A percentile compares a stretch with the other conserved stretches of the same genome.
Evolutionary conservation across 2,888 invertebrate genomes (phyloP).

Genomic region (Hemistola chrysoprasaria): DNA sequence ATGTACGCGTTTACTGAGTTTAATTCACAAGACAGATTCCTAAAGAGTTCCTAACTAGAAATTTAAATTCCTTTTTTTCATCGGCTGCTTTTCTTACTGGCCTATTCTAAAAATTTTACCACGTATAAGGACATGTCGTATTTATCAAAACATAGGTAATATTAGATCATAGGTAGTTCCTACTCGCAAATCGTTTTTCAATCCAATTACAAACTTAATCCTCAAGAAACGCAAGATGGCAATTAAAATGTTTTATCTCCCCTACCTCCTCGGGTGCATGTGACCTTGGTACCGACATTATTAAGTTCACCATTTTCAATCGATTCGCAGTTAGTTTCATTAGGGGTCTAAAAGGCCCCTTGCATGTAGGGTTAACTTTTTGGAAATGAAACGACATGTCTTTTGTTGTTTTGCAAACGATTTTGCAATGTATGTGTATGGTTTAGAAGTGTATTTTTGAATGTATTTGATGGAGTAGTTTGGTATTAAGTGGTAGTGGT

Average conservation of each 20-base stretch:
- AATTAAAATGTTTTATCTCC: conserved; percentile 20
- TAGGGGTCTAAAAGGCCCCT: conserved; percentile 57
- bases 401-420: too few species aligned
- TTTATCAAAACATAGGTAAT: too few species aligned
- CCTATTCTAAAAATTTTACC: too few species aligned
- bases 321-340: conserved; percentile 63
- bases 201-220: not conserved
- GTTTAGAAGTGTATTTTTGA: conserved; percentile 11
- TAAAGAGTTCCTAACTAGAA: too few species aligned
- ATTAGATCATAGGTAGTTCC: too few species aligned
- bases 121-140: too few species aligned
- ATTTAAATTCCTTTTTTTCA: too few species aligned
- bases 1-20: too few species aligned
- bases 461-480: conserved; percentile 21
- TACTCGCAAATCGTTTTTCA: too few species aligned
- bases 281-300: conserved; percentile 74
- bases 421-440: not conserved
- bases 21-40: too few species aligned
- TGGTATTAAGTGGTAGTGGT: conserved; percentile 24
- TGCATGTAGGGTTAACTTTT: conserved; percentile 2
- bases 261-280: conserved; percentile 27
- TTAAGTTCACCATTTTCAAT: conserved; percentile 58
- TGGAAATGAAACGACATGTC: too few species aligned
- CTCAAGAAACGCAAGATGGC: conserved; percentile 20
- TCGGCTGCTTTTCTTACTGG: too few species aligned